Percentiles rank a stretch among this genome's conserved stretches.
Evolutionary conservation across 2,888 invertebrate species (phyloP).

Genomic region (Oscheius myriophilus): DNA sequence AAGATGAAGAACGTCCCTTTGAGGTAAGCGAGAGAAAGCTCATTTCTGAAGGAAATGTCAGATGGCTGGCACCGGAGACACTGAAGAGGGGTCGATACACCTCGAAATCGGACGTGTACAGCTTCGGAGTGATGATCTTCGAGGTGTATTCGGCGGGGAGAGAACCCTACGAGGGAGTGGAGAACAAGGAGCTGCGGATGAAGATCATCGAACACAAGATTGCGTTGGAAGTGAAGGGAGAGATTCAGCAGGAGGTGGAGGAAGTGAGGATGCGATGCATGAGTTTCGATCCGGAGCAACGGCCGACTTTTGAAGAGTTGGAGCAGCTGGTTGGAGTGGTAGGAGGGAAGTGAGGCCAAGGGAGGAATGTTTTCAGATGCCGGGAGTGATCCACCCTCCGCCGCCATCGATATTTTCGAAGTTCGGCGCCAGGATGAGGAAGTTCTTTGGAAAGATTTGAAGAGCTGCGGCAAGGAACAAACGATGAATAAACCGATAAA

Average conservation of each 20-base stretch:
- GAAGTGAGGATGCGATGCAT: constrained; percentile 12
- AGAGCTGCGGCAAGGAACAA: background rate
- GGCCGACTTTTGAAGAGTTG: constrained; percentile 25
- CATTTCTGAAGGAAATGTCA: background rate
- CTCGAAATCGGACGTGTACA: constrained; percentile 18
- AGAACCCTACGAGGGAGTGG: constrained; percentile 34
- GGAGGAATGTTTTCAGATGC: background rate
- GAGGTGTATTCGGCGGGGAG: constrained; percentile 39
- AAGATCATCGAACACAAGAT: constrained; percentile 1
- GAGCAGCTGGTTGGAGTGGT: constrained; percentile 8
- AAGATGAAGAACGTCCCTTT: constrained; percentile 24
- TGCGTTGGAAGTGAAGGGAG: background rate
- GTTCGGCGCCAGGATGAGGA: background rate
- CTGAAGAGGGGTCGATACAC: constrained; percentile 6
- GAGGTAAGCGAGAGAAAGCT: background rate
- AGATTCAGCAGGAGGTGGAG: constrained; percentile 14
- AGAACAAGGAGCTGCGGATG: constrained; percentile 1
- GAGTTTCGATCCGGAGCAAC: constrained; percentile 8
- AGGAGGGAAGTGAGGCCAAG: background rate
- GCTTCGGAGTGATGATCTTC: constrained; percentile 40
- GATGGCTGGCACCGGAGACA: constrained; percentile 12
- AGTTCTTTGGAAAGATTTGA: constrained; percentile 4
- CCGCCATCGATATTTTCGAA: constrained; percentile 17
- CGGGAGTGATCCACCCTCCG: constrained; percentile 19
- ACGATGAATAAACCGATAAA: background rate